Conservation (phyloP, 2,888 invertebrate genomes). For the Lochmaea capreae region DNA sequence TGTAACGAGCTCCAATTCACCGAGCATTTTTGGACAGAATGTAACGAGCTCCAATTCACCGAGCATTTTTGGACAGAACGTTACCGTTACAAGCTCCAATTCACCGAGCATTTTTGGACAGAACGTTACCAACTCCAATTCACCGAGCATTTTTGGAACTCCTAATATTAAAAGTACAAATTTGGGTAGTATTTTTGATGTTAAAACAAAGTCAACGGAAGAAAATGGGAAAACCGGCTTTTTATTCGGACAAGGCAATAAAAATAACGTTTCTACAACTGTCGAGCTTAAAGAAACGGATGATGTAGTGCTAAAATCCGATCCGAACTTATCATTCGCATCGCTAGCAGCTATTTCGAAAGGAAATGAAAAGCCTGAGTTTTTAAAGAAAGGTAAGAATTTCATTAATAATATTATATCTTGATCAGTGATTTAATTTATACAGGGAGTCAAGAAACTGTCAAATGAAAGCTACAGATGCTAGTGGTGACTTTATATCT, state of each 20-base stretch:
- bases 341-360: slow-evolving; percentile 57
- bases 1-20: neutral
- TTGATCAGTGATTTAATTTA: neutral
- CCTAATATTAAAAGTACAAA: neutral
- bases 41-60: neutral
- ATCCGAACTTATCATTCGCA: slow-evolving; percentile 61
- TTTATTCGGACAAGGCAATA: neutral
- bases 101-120: neutral
- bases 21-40: slow-evolving; percentile 12
- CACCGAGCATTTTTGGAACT: neutral
- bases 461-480: too few relatives aligned
- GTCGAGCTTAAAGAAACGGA: slow-evolving; percentile 51
- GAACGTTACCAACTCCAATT: neutral
- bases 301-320: slow-evolving; percentile 58
- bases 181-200: neutral
- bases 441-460: neutral
- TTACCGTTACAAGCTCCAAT: neutral
- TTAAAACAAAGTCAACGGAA: neutral
- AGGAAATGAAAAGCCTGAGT: slow-evolving; percentile 46
- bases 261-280: slow-evolving; percentile 20
- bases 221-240: neutral
- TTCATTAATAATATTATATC: neutral
- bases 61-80: neutral
- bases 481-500: too few relatives aligned
- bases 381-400: slow-evolving; percentile 45